Evolutionary conservation across 2,113 vertebrate genomes (phyloP).

Genomic region (Proteles cristata): DNA sequence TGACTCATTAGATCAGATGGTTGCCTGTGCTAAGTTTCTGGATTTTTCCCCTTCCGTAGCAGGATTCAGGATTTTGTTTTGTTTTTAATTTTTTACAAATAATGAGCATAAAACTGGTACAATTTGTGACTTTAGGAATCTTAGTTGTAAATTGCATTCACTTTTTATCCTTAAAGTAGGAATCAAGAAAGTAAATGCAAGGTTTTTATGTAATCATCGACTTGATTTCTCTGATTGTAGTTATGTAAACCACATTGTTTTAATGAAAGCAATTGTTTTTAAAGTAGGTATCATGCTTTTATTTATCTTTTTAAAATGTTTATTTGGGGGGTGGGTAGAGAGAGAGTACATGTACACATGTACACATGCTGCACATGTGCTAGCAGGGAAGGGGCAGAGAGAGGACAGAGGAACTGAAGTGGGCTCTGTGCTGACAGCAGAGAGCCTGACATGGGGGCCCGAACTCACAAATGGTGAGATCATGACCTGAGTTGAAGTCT

Average conservation of each 20-base stretch:
- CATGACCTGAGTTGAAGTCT: no score
- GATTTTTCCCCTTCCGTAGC: slow-evolving; percentile 75
- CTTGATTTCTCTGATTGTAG: slow-evolving; percentile 25
- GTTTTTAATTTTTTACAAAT: slow-evolving; percentile 51
- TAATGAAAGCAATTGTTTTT: background rate
- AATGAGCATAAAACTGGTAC: background rate
- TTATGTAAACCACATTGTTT: background rate
- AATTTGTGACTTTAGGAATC: background rate
- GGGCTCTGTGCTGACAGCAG: no score
- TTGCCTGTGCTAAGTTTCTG: slow-evolving; percentile 74
- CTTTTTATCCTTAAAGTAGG: slow-evolving; percentile 70
- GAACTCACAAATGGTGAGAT: no score
- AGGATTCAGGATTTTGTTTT: slow-evolving; percentile 53
- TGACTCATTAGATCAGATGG: slow-evolving; percentile 86
- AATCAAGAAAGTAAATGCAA: background rate
- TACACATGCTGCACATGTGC: no score
- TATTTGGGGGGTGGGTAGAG: no score
- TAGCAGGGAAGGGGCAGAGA: no score
- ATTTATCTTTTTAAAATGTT: slow-evolving; percentile 3
- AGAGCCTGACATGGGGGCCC: no score
- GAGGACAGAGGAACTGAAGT: no score
- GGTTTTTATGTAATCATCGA: slow-evolving; percentile 25
- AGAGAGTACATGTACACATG: no score
- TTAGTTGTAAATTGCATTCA: slow-evolving; percentile 46
- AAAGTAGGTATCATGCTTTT: background rate